A percentile compares a stretch with the other conserved stretches of the same genome.
Conservation (phyloP, 2,888 invertebrate species). For the Hirudinaria manillensis region DNA sequence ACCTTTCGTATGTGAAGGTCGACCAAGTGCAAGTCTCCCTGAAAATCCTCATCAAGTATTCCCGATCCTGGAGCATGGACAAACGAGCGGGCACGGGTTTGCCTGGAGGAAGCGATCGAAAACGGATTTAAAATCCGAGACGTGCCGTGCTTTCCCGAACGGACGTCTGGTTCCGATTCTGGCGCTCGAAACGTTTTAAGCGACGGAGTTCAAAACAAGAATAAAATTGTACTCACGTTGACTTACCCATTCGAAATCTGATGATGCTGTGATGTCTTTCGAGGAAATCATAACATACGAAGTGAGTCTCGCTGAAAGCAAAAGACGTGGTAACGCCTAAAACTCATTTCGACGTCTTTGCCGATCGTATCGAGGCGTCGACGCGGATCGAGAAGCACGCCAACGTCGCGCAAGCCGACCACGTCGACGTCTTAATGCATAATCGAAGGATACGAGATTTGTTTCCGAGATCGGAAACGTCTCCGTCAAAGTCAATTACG, state of each 20-base stretch:
- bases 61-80: constrained; percentile 29
- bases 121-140: neutral
- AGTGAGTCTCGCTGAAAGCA: constrained; percentile 79
- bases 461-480: too few relatives aligned
- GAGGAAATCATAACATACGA: constrained; percentile 90
- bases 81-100: constrained; percentile 25
- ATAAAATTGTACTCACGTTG: constrained; percentile 13
- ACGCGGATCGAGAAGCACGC: neutral
- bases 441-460: too few relatives aligned
- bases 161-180: too few relatives aligned
- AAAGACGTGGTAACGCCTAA: neutral
- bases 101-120: neutral
- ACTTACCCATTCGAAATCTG: constrained; percentile 63
- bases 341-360: neutral
- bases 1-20: constrained; percentile 51
- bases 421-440: too few relatives aligned
- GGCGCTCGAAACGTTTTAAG: neutral
- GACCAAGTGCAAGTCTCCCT: constrained; percentile 52
- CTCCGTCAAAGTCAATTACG: too few relatives aligned
- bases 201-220: neutral
- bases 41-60: constrained; percentile 43
- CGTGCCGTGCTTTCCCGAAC: too few relatives aligned
- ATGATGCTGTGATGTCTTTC: constrained; percentile 92
- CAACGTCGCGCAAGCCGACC: neutral
- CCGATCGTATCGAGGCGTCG: neutral